Percentiles rank a stretch among this genome's conserved stretches.
Evolutionary conservation across 92 coral and sea anemone genomes (phyloP).

Genomic region (Isaurus tuberculatus): DNA sequence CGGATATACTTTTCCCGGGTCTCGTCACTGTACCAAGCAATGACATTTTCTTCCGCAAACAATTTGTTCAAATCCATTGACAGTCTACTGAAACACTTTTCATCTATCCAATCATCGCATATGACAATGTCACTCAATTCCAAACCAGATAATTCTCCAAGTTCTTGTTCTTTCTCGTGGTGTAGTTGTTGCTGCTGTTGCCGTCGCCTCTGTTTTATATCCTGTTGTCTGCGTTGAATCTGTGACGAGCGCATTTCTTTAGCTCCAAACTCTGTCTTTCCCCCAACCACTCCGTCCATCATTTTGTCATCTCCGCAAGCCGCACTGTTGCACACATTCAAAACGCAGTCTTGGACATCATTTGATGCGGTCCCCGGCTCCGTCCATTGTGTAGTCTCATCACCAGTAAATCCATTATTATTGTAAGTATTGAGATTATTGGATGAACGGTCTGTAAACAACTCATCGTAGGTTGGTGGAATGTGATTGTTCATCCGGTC

Average conservation of each 20-base stretch:
- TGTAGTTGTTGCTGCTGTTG: not conserved
- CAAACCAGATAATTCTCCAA: not conserved
- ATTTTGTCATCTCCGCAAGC: not conserved
- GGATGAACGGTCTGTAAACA: slow-evolving; percentile 26
- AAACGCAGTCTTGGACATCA: slow-evolving; percentile 21
- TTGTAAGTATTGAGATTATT: slow-evolving; percentile 9
- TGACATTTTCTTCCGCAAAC: slow-evolving; percentile 22
- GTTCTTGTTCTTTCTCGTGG: slow-evolving; percentile 22
- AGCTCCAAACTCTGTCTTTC: not conserved
- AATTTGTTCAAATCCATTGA: slow-evolving; percentile 30
- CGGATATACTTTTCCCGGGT: slow-evolving; percentile 31
- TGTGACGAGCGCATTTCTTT: not conserved
- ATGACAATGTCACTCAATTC: not conserved
- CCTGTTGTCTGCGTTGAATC: not conserved
- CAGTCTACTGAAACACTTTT: not conserved
- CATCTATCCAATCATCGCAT: not conserved
- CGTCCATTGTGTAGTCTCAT: not conserved
- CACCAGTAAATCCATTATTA: slow-evolving; percentile 10
- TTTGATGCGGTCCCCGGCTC: not conserved
- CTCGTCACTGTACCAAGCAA: slow-evolving; percentile 41
- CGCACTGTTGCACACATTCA: slow-evolving; percentile 6
- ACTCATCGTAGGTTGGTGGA: slow-evolving; percentile 37
- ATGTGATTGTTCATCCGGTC: slow-evolving; percentile 14
- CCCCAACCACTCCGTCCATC: not conserved
- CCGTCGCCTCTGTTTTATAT: not conserved